A percentile compares a stretch with the other conserved stretches of the same genome.
Conservation (phyloP, 2,797 vertebrate genomes). For the Denticeps clupeoides region DNA sequence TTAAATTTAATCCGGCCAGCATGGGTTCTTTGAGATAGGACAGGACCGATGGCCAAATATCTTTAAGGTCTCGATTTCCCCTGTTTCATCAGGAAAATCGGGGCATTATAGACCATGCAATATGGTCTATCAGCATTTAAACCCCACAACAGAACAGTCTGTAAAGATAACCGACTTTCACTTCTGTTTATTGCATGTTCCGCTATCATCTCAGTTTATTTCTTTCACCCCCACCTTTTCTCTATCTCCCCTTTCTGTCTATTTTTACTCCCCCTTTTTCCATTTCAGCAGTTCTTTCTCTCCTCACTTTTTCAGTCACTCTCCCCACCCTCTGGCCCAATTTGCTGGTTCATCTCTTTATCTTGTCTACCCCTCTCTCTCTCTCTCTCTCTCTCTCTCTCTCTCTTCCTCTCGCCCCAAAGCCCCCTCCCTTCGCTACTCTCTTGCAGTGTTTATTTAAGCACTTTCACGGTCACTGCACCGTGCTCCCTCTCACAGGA, state of each 20-base stretch:
- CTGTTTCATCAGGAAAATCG: too few species aligned
- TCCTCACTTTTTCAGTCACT: conserved; percentile 5
- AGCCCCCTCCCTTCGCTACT: conserved; percentile 20
- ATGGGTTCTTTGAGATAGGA: too few species aligned
- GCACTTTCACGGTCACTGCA: conserved; percentile 51
- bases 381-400: conserved; percentile 24
- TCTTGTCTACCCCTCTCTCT: conserved; percentile 29
- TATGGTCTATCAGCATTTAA: too few species aligned
- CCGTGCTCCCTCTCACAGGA: conserved; percentile 34
- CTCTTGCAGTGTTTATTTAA: conserved; percentile 53
- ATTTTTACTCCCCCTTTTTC: conserved; percentile 30
- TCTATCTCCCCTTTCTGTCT: conserved; percentile 23
- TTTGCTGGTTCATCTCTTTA: conserved; percentile 25
- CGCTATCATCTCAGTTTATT: neutral
- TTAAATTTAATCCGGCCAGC: too few species aligned
- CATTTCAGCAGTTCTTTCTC: neutral
- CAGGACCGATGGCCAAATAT: too few species aligned
- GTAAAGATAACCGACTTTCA: neutral
- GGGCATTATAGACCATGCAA: too few species aligned
- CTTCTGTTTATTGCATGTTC: neutral
- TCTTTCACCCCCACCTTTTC: neutral
- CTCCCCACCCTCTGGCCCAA: conserved; percentile 11
- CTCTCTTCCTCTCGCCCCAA: conserved; percentile 4
- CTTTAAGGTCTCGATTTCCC: too few species aligned
- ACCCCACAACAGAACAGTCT: too few species aligned